Percentiles rank a stretch among this genome's conserved stretches.
phyloP scores from a whole-genome alignment of 2,797 vertebrate genomes.

The Staurois parvus region DNA sequence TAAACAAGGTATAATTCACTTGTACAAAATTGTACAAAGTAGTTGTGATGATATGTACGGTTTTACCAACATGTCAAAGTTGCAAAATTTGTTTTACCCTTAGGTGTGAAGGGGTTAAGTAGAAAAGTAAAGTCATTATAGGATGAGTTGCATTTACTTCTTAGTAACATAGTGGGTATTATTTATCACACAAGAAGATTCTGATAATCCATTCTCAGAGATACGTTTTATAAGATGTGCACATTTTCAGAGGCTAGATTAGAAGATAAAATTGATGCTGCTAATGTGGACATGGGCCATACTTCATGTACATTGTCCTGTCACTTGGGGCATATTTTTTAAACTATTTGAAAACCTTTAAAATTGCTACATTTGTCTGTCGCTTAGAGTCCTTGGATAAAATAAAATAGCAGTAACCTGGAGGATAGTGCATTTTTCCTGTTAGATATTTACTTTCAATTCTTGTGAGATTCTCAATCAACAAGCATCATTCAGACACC shows the following conservation, averaged over 20 bases:
- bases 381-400: conserved; percentile 41
- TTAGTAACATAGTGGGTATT: background rate
- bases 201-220: background rate
- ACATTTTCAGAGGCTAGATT: conserved; percentile 35
- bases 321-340: conserved; percentile 51
- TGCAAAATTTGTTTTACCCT: too few species aligned
- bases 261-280: background rate
- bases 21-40: too few species aligned
- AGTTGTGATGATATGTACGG: too few species aligned
- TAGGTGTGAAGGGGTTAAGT: too few species aligned
- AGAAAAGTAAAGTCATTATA: conserved; percentile 32
- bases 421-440: conserved; percentile 17
- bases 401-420: conserved; percentile 41
- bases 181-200: conserved; percentile 18
- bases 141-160: conserved; percentile 16
- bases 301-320: conserved; percentile 36
- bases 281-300: background rate
- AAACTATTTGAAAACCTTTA: conserved; percentile 48
- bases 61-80: too few species aligned
- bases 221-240: conserved; percentile 17
- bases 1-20: too few species aligned
- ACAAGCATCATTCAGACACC: conserved; percentile 39
- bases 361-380: conserved; percentile 52
- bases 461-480: conserved; percentile 42
- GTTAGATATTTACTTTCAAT: conserved; percentile 50